phyloP scores from a whole-genome alignment of 2,888 invertebrate species.

The Scaptomyza reducta region DNA sequence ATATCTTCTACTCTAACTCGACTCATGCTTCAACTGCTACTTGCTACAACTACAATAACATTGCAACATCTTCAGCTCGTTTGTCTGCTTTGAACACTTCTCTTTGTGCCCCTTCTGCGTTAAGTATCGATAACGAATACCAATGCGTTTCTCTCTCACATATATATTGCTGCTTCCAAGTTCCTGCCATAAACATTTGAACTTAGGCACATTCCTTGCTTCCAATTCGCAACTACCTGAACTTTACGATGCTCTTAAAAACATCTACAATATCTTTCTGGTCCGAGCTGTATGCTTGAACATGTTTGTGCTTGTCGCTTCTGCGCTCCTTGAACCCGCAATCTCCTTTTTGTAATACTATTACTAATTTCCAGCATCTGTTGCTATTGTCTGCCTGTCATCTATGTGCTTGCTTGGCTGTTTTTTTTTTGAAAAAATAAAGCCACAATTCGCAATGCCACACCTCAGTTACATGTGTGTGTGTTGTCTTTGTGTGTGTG shows the following conservation, averaged over 20 bases:
- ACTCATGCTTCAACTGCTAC: not conserved
- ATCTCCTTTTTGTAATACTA: not conserved
- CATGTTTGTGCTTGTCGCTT: constrained; percentile 9
- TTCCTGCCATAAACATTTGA: not conserved
- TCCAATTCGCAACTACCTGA: not conserved
- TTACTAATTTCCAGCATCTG: constrained; percentile 43
- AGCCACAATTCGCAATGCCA: constrained; percentile 32
- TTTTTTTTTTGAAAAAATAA: constrained; percentile 2
- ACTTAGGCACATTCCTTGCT: not conserved
- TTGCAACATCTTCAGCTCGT: constrained; percentile 1
- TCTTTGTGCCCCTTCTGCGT: too few species aligned
- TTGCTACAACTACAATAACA: not conserved
- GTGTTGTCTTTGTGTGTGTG: not conserved
- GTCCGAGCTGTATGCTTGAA: not conserved
- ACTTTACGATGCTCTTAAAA: constrained; percentile 1
- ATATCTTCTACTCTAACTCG: too few species aligned
- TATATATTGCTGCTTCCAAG: not conserved
- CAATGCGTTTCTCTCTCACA: not conserved
- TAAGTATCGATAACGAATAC: not conserved
- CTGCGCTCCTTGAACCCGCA: not conserved
- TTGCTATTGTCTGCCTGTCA: constrained; percentile 44
- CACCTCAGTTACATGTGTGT: constrained; percentile 34
- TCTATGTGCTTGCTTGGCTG: not conserved
- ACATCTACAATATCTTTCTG: not conserved
- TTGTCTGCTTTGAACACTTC: not conserved